These are phyloP conservation scores for Pseudocheirus occidentalis DNA, from an alignment of 2,797 vertebrate genomes.

Conservation along the genomic window DNA sequence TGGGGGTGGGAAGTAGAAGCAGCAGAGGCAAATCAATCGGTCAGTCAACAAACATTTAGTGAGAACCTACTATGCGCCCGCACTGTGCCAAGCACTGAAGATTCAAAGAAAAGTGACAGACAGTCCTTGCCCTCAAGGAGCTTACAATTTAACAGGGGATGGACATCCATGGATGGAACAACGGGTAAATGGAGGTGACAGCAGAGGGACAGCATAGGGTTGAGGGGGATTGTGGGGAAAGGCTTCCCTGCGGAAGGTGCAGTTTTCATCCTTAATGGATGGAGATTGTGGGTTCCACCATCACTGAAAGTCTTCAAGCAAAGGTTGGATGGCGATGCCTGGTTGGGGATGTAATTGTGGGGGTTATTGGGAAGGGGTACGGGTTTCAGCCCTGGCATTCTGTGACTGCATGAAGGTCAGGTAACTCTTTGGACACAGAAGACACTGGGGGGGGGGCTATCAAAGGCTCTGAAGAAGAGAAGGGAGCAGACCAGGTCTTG, in stretches of 20 bases:
- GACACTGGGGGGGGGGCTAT: accelerated
- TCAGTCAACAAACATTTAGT: not conserved
- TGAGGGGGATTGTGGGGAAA: not conserved
- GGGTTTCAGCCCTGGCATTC: not conserved
- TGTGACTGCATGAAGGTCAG: not conserved
- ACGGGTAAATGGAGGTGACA: not conserved
- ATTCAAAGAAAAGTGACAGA: too few species aligned
- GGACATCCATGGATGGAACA: accelerated
- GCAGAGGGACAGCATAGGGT: not conserved
- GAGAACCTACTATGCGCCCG: too few species aligned
- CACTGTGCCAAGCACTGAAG: too few species aligned
- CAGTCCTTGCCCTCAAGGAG: not conserved
- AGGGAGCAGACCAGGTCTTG: not conserved
- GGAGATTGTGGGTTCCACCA: too few species aligned
- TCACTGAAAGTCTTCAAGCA: not conserved
- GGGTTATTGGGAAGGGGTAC: too few species aligned
- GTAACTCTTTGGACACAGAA: not conserved
- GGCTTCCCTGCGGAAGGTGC: not conserved
- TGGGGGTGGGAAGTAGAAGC: too few species aligned
- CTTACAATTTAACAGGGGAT: not conserved
- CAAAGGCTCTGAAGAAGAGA: not conserved
- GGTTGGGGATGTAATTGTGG: not conserved
- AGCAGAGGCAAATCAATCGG: not conserved
- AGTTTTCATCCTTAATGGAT: not conserved
- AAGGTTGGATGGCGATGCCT: not conserved